These are phyloP conservation scores for Trichonephila clavata DNA, from an alignment of 1,140 invertebrate species.

Conservation along the genomic window DNA sequence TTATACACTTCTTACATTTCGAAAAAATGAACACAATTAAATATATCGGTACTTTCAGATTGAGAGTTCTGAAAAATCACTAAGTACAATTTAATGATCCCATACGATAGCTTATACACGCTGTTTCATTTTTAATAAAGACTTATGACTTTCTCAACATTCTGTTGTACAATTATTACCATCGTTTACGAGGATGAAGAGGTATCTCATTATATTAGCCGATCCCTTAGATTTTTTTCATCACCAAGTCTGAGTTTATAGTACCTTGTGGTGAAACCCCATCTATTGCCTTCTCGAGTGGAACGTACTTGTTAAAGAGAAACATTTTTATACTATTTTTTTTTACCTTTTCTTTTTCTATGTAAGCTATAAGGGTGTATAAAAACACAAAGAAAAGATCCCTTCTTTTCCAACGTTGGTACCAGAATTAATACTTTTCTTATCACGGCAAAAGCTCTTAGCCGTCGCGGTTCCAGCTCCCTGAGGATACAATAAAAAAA, in stretches of 20 bases:
- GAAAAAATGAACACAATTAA: neutral
- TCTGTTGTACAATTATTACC: neutral
- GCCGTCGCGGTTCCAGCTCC: neutral
- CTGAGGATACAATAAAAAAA: neutral
- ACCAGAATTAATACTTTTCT: conserved; percentile 27
- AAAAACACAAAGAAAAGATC: conserved; percentile 19
- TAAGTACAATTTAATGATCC: neutral
- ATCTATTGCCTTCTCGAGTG: conserved; percentile 17
- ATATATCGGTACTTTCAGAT: neutral
- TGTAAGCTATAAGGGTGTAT: neutral
- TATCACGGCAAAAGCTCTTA: conserved; percentile 40
- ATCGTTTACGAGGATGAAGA: neutral
- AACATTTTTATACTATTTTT: conserved; percentile 11
- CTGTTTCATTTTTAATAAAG: neutral
- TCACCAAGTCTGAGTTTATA: neutral
- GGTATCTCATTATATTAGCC: neutral
- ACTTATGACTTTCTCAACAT: neutral
- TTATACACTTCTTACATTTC: too few species aligned
- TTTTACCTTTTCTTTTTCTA: neutral
- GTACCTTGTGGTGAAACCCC: neutral
- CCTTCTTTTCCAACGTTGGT: neutral
- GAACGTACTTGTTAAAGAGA: conserved; percentile 28
- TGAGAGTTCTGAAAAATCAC: too few species aligned
- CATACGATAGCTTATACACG: neutral
- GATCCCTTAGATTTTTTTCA: neutral